phyloP scores from a whole-genome alignment of 2,888 invertebrate genomes.

The Acleris laterana region DNA sequence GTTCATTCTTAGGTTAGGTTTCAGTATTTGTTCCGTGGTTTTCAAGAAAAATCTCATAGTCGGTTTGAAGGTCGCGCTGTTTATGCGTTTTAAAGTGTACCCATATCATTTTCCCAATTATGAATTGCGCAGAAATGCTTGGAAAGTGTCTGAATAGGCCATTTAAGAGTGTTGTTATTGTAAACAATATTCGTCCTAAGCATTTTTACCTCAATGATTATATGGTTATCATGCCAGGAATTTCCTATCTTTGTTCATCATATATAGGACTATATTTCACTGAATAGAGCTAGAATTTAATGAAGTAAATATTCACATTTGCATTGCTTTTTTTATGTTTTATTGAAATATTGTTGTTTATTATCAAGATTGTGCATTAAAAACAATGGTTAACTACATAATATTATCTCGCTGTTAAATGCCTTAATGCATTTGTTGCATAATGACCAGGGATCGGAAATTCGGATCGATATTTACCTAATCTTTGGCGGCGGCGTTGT shows the following conservation, averaged over 20 bases:
- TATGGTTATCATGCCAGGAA: not conserved
- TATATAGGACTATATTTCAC: no score
- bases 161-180: conserved; percentile 6
- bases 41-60: conserved; percentile 20
- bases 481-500: no score
- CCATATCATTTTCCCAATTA: conserved; percentile 10
- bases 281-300: no score
- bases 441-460: no score
- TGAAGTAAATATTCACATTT: no score
- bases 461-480: no score
- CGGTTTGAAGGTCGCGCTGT: conserved; percentile 10
- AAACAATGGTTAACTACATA: no score
- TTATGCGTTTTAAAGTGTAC: conserved; percentile 10
- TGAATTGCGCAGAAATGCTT: not conserved
- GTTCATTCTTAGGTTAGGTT: conserved; percentile 74
- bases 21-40: conserved; percentile 48
- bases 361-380: no score
- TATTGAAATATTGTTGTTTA: no score
- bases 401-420: no score
- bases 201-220: conserved; percentile 6
- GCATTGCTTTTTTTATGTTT: no score
- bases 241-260: not conserved
- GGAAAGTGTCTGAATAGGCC: not conserved
- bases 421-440: no score
- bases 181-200: conserved; percentile 7